These are phyloP conservation scores for Lutraria rhynchaena DNA, from an alignment of 1,140 invertebrate species.

Conservation along the genomic window DNA sequence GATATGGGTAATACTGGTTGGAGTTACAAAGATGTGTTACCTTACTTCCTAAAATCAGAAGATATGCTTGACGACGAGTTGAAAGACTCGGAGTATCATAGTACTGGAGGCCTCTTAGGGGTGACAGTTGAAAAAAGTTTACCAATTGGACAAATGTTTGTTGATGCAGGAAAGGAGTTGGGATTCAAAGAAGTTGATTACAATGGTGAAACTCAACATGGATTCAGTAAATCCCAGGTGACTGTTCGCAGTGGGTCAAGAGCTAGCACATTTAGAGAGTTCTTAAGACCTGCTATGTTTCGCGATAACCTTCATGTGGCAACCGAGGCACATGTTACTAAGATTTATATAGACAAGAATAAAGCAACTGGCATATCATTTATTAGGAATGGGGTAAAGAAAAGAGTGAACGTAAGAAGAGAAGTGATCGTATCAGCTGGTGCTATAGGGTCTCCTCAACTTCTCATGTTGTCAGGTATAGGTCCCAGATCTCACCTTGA, in stretches of 20 bases:
- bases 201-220: conserved; percentile 37
- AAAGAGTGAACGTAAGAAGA: too few species aligned
- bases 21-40: conserved; percentile 51
- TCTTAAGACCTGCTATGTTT: conserved; percentile 25
- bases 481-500: too few species aligned
- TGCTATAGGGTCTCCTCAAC: too few species aligned
- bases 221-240: conserved; percentile 8
- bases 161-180: conserved; percentile 42
- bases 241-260: not conserved
- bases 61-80: conserved; percentile 8
- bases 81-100: conserved; percentile 26
- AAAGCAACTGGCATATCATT: conserved; percentile 1
- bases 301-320: conserved; percentile 29
- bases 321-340: conserved; percentile 6
- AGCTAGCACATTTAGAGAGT: conserved; percentile 13
- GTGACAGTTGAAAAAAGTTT: conserved; percentile 9
- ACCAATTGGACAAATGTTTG: not conserved
- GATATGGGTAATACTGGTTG: conserved; percentile 19
- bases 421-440: too few species aligned
- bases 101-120: conserved; percentile 13
- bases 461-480: too few species aligned
- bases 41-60: conserved; percentile 85
- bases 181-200: conserved; percentile 80
- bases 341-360: conserved; percentile 9
- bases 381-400: not conserved